Conservation (phyloP, 2,113 vertebrate genomes). For the Hirundichthys speculiger region DNA sequence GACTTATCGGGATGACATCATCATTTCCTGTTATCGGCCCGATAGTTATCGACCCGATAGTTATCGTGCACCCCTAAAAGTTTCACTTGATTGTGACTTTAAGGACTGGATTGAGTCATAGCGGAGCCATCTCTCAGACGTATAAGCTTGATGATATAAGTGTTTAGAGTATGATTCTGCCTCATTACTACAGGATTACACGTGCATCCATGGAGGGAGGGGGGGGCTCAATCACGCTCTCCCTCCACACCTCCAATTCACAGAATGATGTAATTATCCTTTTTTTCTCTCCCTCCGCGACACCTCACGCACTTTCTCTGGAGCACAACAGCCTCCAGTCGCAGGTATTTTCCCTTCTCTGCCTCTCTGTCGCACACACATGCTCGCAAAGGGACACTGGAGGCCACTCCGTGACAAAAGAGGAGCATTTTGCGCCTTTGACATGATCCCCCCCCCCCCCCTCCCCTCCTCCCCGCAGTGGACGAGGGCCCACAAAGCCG, state of each 20-base stretch:
- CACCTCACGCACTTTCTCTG: slow-evolving; percentile 34
- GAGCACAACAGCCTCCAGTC: slow-evolving; percentile 43
- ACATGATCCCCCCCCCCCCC: slow-evolving; percentile 76
- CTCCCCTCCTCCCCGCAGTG: slow-evolving; percentile 74
- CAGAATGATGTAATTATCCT: slow-evolving; percentile 71
- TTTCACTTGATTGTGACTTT: slow-evolving; percentile 56
- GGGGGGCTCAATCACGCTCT: slow-evolving; percentile 36
- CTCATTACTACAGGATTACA: slow-evolving; percentile 72
- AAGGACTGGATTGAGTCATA: too few relatives aligned
- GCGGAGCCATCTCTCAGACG: too few relatives aligned
- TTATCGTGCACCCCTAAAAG: too few relatives aligned
- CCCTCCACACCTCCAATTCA: slow-evolving; percentile 51
- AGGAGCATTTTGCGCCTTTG: slow-evolving; percentile 67
- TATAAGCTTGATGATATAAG: slow-evolving; percentile 55
- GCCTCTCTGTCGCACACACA: slow-evolving; percentile 23
- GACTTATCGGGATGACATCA: too few relatives aligned
- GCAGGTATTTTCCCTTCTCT: slow-evolving; percentile 57
- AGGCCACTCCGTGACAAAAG: slow-evolving; percentile 61
- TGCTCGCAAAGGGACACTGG: slow-evolving; percentile 28
- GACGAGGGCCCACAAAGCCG: slow-evolving; percentile 81
- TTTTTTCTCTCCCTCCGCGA: slow-evolving; percentile 28
- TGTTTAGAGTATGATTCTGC: slow-evolving; percentile 61
- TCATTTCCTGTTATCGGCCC: too few relatives aligned
- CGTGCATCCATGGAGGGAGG: slow-evolving; percentile 53
- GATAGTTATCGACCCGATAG: too few relatives aligned